Base-by-base conservation (phyloP, 2,888 invertebrate species). In the Polyommatus icarus region DNA sequence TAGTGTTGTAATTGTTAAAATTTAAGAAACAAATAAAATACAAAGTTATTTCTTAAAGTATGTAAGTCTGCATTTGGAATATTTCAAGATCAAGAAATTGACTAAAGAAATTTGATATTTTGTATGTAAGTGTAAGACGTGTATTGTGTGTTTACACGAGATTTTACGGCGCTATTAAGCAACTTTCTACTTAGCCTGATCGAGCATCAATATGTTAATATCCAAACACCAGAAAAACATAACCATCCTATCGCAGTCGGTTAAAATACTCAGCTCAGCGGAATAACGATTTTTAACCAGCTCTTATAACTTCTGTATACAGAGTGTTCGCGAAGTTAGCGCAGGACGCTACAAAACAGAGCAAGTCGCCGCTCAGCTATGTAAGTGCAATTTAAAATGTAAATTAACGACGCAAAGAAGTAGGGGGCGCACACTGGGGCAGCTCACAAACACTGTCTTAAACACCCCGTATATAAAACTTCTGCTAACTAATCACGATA, bases 361-460 rank as follows among this genome's bases (percentile, higher is more conserved):
- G 85, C 88, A 88, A 91, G 87, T 91, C 91, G 91, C 92, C 91
- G 88, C 72, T 87, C 87, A 87, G 90, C 92, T 90, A 93, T 93
- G 91, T 92, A 93, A 94, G 93, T 93, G 94, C 94, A 94, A 94
- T 94, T 94, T 94, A 94, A 94, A 94, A 94, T 94, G 94, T 94
- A 94, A 94, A 94, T 94, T 94, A 94, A 94, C 94, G 90, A 88
- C 87, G 91, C 91, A 94, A 94, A 94, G 94, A 94, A 94, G 89
- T 89, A 84, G 88, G 89, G 89, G 87, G 85, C 83, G 85, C 84
- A 85, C 90, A 87, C 88, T 87, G 84, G 86, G 83, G 85, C 84
- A 87, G 87, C 87, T 87, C 88, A 86, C 91, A 88, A 85, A 87
- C 91, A 88, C 90, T 89, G 87, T 91, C 91, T 92, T 90, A 84